Evolutionary conservation across 2,888 invertebrate genomes (phyloP).

Genomic region (Corbicula japonica): DNA sequence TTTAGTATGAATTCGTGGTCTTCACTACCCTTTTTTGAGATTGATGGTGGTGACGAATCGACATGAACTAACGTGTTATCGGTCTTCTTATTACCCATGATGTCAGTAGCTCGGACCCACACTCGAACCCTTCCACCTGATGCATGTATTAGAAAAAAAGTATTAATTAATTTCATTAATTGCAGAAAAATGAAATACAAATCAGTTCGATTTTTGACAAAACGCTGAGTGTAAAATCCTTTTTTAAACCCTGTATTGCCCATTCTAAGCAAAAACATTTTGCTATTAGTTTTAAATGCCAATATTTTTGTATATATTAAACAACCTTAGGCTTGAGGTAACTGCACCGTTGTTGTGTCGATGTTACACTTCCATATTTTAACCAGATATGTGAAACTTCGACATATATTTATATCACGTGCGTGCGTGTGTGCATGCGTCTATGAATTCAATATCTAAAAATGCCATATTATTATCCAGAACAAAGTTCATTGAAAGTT

Average conservation of each 20-base stretch:
- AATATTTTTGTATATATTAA: not conserved
- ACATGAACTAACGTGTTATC: conserved; percentile 46
- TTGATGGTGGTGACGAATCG: conserved; percentile 40
- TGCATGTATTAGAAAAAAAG: not conserved
- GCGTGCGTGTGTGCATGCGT: not conserved
- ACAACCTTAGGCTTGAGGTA: not conserved
- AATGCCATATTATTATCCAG: not conserved
- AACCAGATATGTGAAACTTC: too few relatives aligned
- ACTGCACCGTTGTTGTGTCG: not conserved
- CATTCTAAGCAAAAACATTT: not conserved
- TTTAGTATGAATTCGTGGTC: conserved; percentile 15
- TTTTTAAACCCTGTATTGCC: not conserved
- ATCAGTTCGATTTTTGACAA: not conserved
- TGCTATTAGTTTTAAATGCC: not conserved
- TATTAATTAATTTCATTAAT: not conserved
- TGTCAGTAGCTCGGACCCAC: conserved; percentile 61
- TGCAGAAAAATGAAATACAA: too few relatives aligned
- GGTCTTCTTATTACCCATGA: conserved; percentile 42
- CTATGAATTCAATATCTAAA: not conserved
- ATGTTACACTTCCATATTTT: too few relatives aligned
- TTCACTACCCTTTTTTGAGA: conserved; percentile 11
- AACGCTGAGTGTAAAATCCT: not conserved
- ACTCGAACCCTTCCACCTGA: conserved; percentile 20
- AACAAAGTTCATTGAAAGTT: not conserved
- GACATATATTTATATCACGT: not conserved